Conservation (phyloP, 2,113 vertebrate species). For the Gallinago jamesoni region DNA sequence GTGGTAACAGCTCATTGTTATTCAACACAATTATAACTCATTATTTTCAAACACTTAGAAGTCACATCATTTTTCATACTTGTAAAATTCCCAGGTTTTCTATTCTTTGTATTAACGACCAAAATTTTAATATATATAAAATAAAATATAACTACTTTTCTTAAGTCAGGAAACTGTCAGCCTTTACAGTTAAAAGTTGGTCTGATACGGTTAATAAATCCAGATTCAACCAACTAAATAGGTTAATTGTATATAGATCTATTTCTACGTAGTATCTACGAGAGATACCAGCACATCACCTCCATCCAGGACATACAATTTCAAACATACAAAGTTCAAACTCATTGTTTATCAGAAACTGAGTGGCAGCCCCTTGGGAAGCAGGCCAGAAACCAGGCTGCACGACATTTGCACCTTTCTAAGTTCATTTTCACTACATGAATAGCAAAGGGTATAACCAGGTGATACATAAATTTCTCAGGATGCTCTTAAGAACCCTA, state of each 20-base stretch:
- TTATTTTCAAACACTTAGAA: background rate
- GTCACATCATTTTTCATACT: background rate
- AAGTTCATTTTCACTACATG: background rate
- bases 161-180: background rate
- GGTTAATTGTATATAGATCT: background rate
- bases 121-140: background rate
- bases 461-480: background rate
- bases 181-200: background rate
- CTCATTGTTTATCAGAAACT: background rate
- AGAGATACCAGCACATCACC: background rate
- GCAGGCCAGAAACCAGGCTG: background rate
- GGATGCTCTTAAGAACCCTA: background rate
- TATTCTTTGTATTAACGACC: background rate
- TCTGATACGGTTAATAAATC: background rate
- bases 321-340: background rate
- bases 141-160: background rate
- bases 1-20: background rate
- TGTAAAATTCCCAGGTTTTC: background rate
- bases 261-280: background rate
- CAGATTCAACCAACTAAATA: background rate
- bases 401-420: too few relatives aligned
- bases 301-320: background rate
- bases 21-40: background rate
- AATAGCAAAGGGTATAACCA: background rate
- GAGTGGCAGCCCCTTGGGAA: background rate